Evolutionary conservation across 1,140 invertebrate genomes (phyloP).

Genomic region (Holotrichia oblita): DNA sequence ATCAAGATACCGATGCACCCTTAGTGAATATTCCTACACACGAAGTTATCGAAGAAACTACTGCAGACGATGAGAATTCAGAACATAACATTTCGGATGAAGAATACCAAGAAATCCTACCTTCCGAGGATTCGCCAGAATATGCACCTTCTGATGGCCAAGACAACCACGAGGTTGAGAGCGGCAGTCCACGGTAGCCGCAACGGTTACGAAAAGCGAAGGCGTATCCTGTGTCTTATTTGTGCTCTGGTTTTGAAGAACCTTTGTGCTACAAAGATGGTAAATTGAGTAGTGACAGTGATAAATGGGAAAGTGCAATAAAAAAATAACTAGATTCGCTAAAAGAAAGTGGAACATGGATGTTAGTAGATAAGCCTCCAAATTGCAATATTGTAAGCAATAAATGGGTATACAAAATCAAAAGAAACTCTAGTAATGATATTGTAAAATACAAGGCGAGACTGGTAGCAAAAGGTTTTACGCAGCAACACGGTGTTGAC

Average conservation of each 20-base stretch:
- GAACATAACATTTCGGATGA: neutral
- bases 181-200: neutral
- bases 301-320: constrained; percentile 55
- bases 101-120: neutral
- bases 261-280: constrained; percentile 33
- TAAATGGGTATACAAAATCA: constrained; percentile 59
- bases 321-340: constrained; percentile 52
- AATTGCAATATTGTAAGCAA: constrained; percentile 45
- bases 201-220: constrained; percentile 1
- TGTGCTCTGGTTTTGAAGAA: constrained; percentile 16
- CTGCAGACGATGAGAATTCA: neutral
- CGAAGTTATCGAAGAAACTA: neutral
- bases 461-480: constrained; percentile 58
- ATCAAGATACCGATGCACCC: neutral
- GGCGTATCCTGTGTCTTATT: neutral
- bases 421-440: constrained; percentile 49
- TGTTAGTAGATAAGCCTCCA: constrained; percentile 48
- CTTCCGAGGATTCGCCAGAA: constrained; percentile 11
- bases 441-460: constrained; percentile 57
- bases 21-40: neutral
- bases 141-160: neutral
- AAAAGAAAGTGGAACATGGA: constrained; percentile 54
- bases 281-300: constrained; percentile 37
- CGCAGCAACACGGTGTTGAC: constrained; percentile 55
- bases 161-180: neutral